Percentiles rank a stretch among this genome's conserved stretches.
Conservation (phyloP, 2,888 invertebrate species). For the Pheosia tremula region DNA sequence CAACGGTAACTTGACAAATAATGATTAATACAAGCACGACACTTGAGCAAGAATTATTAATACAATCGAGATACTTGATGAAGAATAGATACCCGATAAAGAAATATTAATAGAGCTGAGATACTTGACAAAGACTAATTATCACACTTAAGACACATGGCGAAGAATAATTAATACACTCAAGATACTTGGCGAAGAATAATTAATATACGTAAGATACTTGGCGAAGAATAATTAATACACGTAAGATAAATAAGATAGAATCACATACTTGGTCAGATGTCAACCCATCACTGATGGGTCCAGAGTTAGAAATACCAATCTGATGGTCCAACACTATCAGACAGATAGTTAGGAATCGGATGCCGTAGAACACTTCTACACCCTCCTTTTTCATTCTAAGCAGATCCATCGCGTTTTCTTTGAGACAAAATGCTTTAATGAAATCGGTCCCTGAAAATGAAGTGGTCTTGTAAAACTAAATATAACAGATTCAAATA, state of each 20-base stretch:
- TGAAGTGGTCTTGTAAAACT: slow-evolving; percentile 1
- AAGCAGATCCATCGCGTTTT: slow-evolving; percentile 64
- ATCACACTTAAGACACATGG: too few relatives aligned
- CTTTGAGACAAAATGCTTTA: slow-evolving; percentile 64
- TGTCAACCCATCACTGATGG: slow-evolving; percentile 81
- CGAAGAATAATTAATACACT: too few relatives aligned
- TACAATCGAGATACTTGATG: too few relatives aligned
- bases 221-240: background rate
- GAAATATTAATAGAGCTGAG: too few relatives aligned
- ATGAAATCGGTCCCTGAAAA: slow-evolving; percentile 54
- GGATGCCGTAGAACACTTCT: slow-evolving; percentile 84
- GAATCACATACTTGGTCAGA: slow-evolving; percentile 75
- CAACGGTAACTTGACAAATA: too few relatives aligned
- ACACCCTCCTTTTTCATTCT: slow-evolving; percentile 62
- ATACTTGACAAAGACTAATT: too few relatives aligned
- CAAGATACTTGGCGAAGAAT: too few relatives aligned
- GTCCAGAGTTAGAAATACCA: slow-evolving; percentile 80
- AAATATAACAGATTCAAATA: background rate
- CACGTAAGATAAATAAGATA: background rate
- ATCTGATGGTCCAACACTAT: slow-evolving; percentile 84
- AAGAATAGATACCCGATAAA: too few relatives aligned
- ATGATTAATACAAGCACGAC: too few relatives aligned
- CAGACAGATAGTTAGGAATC: slow-evolving; percentile 82
- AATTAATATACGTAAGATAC: background rate
- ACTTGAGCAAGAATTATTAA: too few relatives aligned